These are phyloP conservation scores for Coracias cyanogaster DNA, from an alignment of 2,797 vertebrate species.

Conservation along the genomic window DNA sequence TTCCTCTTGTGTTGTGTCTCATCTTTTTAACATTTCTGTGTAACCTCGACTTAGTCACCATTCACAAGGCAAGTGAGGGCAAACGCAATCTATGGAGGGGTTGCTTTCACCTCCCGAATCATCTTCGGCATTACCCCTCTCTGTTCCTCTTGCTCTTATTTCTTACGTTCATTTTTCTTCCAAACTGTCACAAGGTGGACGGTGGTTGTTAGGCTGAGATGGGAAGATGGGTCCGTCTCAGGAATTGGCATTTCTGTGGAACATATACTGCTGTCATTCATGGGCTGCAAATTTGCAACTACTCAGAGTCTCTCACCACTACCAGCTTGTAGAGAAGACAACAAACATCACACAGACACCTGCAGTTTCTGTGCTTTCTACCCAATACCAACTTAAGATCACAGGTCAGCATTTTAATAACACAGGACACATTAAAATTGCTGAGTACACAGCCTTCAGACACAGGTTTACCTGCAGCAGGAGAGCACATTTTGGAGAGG, in stretches of 20 bases:
- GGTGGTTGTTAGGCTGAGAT: neutral
- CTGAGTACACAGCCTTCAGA: neutral
- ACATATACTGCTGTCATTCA: neutral
- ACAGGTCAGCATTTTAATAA: neutral
- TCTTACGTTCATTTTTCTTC: conserved; percentile 21
- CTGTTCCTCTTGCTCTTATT: conserved; percentile 43
- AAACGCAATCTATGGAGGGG: conserved; percentile 34
- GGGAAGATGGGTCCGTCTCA: neutral
- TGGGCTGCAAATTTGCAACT: neutral
- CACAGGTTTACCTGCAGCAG: neutral
- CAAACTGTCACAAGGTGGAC: neutral
- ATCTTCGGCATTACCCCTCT: conserved; percentile 18
- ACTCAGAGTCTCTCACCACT: neutral
- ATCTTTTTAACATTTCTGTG: conserved; percentile 29
- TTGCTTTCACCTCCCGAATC: conserved; percentile 40
- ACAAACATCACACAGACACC: neutral
- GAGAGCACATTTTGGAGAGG: neutral
- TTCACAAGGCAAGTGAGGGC: conserved; percentile 37
- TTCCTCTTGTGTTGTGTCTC: conserved; percentile 49
- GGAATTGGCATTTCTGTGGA: neutral
- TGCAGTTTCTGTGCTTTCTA: neutral
- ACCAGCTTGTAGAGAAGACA: neutral
- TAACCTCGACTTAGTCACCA: conserved; percentile 30
- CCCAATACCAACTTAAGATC: neutral
- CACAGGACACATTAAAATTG: neutral